These are phyloP conservation scores for Tyria jacobaeae DNA, from an alignment of 2,888 invertebrate genomes.

Conservation along the genomic window DNA sequence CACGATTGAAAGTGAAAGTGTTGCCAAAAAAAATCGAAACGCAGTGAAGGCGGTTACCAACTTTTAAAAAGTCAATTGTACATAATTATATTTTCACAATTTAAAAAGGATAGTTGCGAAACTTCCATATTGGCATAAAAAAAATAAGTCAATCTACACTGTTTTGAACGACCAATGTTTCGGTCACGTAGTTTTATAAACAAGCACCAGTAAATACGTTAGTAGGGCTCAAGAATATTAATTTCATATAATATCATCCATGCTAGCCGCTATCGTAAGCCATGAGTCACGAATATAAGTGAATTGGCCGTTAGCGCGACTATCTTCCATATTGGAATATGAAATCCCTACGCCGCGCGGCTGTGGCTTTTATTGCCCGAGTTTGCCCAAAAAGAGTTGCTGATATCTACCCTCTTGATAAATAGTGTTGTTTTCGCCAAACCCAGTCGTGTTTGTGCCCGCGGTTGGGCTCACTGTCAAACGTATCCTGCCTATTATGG, in stretches of 20 bases:
- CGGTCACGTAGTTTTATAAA: constrained; percentile 8
- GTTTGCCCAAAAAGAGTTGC: constrained; percentile 70
- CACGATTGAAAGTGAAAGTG: no score
- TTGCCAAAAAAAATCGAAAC: no score
- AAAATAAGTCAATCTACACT: no score
- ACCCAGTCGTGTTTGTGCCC: constrained; percentile 72
- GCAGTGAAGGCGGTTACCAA: no score
- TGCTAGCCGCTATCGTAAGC: constrained; percentile 54
- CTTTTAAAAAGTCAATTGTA: no score
- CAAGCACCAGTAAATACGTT: constrained; percentile 36
- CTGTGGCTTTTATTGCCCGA: constrained; percentile 78
- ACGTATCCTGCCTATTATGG: constrained; percentile 47
- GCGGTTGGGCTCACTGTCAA: constrained; percentile 54
- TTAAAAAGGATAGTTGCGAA: no score
- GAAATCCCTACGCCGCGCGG: constrained; percentile 68
- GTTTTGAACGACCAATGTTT: no score
- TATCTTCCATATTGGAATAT: constrained; percentile 78
- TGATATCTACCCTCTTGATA: constrained; percentile 81
- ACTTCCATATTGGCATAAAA: no score
- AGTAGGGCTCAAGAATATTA: constrained; percentile 36
- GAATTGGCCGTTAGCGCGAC: constrained; percentile 74
- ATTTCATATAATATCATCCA: constrained; percentile 35
- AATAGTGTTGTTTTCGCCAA: constrained; percentile 85
- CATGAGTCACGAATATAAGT: constrained; percentile 71
- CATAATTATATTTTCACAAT: no score